phyloP scores from a whole-genome alignment of 2,888 invertebrate genomes.

The Caradrina kadenii region DNA sequence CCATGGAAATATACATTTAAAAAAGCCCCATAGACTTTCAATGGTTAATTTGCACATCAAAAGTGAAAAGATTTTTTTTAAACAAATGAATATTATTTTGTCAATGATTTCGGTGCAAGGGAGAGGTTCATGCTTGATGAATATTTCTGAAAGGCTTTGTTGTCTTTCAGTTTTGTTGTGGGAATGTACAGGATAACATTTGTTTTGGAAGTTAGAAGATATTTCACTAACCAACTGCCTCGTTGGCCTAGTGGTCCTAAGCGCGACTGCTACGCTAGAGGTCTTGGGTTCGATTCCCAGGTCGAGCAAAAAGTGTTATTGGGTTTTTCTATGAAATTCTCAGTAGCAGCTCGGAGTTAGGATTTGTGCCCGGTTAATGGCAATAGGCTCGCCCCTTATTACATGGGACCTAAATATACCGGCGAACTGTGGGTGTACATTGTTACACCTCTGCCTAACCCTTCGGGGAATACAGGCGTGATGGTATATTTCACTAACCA shows the following conservation, averaged over 20 bases:
- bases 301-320: no score
- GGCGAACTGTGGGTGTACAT: no score
- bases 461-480: no score
- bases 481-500: not conserved
- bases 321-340: no score
- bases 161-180: slow-evolving; percentile 16
- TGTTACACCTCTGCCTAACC: no score
- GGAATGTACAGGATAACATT: slow-evolving; percentile 3
- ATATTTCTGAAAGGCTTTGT: slow-evolving; percentile 28
- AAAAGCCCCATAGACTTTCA: slow-evolving; percentile 47
- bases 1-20: slow-evolving; percentile 47
- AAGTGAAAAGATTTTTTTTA: slow-evolving; percentile 55
- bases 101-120: slow-evolving; percentile 32
- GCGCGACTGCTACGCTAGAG: no score
- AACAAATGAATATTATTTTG: slow-evolving; percentile 48
- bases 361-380: no score
- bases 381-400: no score
- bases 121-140: slow-evolving; percentile 24
- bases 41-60: slow-evolving; percentile 64
- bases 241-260: no score
- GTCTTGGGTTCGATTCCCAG: no score
- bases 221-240: not conserved
- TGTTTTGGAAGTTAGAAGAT: not conserved
- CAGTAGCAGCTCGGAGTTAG: no score
- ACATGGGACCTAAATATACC: no score